Conservation (phyloP, 1,140 invertebrate genomes). For the Colletes gigas region DNA sequence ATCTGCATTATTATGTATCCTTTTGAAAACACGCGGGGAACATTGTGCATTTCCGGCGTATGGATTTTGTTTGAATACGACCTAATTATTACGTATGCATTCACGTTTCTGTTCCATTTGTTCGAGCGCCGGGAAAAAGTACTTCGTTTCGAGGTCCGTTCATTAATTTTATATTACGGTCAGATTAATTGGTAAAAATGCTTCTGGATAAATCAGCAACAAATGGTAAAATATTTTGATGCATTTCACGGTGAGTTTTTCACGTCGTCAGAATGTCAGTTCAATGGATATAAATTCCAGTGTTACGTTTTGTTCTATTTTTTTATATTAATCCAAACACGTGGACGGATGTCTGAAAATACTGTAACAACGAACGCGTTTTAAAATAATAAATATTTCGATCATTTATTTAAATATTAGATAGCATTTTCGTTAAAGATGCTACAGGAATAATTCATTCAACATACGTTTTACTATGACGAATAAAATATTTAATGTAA, state of each 20-base stretch:
- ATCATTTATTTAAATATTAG: not conserved
- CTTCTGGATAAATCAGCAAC: too few relatives aligned
- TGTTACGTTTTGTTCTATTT: not conserved
- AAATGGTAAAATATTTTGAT: not conserved
- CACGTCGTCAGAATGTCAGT: not conserved
- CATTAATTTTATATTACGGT: constrained; percentile 2
- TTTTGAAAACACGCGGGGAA: not conserved
- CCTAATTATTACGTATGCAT: not conserved
- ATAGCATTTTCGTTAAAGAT: too few relatives aligned
- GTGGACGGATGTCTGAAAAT: constrained; percentile 2
- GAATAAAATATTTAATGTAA: too few relatives aligned
- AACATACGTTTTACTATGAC: too few relatives aligned
- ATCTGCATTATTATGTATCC: not conserved
- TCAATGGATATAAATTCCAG: not conserved
- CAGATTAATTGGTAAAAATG: not conserved
- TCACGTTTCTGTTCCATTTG: not conserved
- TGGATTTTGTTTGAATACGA: not conserved
- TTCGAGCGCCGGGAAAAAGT: not conserved
- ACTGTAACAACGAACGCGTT: not conserved
- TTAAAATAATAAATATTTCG: not conserved
- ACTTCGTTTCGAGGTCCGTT: not conserved
- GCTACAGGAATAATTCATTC: too few relatives aligned
- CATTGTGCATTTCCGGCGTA: not conserved
- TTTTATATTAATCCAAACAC: not conserved
- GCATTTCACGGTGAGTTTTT: not conserved